Base-by-base conservation (phyloP, 2,797 vertebrate genomes). In the Smutsia gigantea region DNA sequence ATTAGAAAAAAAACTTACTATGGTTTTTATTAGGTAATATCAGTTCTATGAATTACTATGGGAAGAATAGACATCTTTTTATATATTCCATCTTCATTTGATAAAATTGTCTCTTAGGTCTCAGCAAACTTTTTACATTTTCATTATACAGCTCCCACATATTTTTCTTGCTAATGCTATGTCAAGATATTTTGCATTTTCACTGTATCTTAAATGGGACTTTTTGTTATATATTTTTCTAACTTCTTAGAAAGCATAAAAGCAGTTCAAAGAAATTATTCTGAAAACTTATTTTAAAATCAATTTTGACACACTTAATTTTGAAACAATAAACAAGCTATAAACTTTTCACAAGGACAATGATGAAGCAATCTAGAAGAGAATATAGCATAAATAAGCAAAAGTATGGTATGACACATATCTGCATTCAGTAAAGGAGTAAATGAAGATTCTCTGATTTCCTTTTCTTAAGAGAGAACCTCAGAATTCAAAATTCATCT, bases 241-340 rank as follows among this genome's bases (percentile, higher is more conserved):
- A 92, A 93, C 51, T 21, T 87, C 25, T 82, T 90, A 57, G 46
- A 95, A 90, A 86, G 19, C 18, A 61, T 39, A 18, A 85, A 96
- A 96, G 27, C 84, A 96, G 72, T 72, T 92, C 27, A 68, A 89
- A 66, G 8, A 95, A 95, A 77, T 71, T 77, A 53, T 53, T 79
- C 82, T 66, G 49, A 91, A 90, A 69, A 34, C 1, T 63, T 85
- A 90, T 85, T 97, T 95, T 69, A 90, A 93, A 94, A 90, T 94
- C 31, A 97, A n/a, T 93, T 92, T 74, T 94, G 91, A 93, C 55
- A 91, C 19, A 79, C 42, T 78, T 71, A 95, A 96, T 68, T 96
- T 51, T 59, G 17, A 90, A 97, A 34, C 39, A 95, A 84, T 94
- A 94, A 83, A 71, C 68, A 93, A 96, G 18, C 49, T 75, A 34